Percentiles rank a stretch among this genome's conserved stretches.
Evolutionary conservation across 2,113 vertebrate genomes (phyloP).

Genomic region (Solea senegalensis): DNA sequence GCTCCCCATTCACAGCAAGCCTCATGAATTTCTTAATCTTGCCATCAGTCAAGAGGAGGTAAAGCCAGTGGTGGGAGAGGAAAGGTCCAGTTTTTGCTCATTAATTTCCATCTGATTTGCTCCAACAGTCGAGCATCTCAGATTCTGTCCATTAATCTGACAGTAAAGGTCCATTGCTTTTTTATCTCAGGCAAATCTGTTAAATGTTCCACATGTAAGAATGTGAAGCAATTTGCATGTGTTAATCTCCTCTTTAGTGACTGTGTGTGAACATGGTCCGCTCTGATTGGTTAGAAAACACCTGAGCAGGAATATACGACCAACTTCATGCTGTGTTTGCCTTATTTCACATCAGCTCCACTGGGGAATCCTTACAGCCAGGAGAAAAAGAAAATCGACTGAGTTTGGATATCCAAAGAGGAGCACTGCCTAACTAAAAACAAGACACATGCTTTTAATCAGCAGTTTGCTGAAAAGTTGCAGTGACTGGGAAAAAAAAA

Average conservation of each 20-base stretch:
- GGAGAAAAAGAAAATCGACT: too few relatives aligned
- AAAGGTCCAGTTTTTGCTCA: constrained; percentile 76
- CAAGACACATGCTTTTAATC: too few relatives aligned
- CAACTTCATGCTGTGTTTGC: too few relatives aligned
- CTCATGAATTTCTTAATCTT: constrained; percentile 82
- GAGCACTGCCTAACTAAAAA: too few relatives aligned
- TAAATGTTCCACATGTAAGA: neutral
- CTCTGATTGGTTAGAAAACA: neutral
- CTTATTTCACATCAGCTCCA: too few relatives aligned
- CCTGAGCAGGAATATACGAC: neutral
- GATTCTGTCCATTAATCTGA: constrained; percentile 79
- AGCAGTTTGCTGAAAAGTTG: too few relatives aligned
- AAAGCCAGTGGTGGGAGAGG: constrained; percentile 54
- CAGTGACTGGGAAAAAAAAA: too few relatives aligned
- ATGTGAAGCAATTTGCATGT: neutral
- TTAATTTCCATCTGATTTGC: constrained; percentile 80
- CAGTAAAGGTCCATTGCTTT: constrained; percentile 64
- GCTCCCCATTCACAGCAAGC: constrained; percentile 73
- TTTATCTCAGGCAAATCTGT: constrained; percentile 45
- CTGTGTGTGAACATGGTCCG: neutral
- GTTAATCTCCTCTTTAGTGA: neutral
- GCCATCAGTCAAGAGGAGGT: constrained; percentile 72
- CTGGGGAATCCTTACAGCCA: too few relatives aligned
- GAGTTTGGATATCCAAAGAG: too few relatives aligned
- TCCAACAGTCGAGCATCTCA: constrained; percentile 64